phyloP scores from a whole-genome alignment of 1,140 invertebrate genomes.

The Drosophila pseudoobscura region DNA sequence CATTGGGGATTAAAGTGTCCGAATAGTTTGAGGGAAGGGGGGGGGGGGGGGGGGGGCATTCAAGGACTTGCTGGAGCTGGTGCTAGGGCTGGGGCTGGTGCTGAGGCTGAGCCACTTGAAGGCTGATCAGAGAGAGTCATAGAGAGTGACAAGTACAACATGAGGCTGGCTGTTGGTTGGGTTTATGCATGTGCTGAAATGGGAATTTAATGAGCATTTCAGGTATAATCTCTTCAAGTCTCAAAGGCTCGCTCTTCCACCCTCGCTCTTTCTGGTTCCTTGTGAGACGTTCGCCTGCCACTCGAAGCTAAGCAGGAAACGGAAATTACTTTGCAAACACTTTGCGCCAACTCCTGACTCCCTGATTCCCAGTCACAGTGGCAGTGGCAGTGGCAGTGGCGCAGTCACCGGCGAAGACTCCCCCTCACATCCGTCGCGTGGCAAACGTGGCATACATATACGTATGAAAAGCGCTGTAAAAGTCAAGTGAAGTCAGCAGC shows the following conservation, averaged over 20 bases:
- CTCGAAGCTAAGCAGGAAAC: slow-evolving; percentile 75
- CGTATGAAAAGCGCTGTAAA: slow-evolving; percentile 15
- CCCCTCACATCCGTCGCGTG: slow-evolving; percentile 37
- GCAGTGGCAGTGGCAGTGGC: no score
- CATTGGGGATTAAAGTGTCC: slow-evolving; percentile 50
- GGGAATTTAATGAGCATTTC: slow-evolving; percentile 65
- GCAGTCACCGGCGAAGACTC: no score
- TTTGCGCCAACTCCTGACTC: slow-evolving; percentile 54
- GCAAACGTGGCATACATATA: slow-evolving; percentile 36
- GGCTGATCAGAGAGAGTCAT: slow-evolving; percentile 26
- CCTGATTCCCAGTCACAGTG: no score
- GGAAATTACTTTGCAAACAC: slow-evolving; percentile 82
- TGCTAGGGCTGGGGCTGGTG: background rate
- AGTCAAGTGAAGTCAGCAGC: slow-evolving; percentile 63
- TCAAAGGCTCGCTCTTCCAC: no score
- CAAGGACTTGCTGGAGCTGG: slow-evolving; percentile 10
- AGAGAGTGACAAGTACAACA: slow-evolving; percentile 50
- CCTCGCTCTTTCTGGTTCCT: background rate
- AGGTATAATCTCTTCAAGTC: slow-evolving; percentile 15
- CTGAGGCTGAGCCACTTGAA: slow-evolving; percentile 2
- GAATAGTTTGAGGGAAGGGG: slow-evolving; percentile 1
- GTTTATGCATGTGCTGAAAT: slow-evolving; percentile 60
- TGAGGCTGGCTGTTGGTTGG: slow-evolving; percentile 31
- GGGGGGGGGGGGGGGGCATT: background rate
- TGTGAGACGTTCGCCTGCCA: slow-evolving; percentile 52